A percentile compares a stretch with the other conserved stretches of the same genome.
Evolutionary conservation across 2,888 invertebrate species (phyloP).

Genomic region (Osmoderma eremita): DNA sequence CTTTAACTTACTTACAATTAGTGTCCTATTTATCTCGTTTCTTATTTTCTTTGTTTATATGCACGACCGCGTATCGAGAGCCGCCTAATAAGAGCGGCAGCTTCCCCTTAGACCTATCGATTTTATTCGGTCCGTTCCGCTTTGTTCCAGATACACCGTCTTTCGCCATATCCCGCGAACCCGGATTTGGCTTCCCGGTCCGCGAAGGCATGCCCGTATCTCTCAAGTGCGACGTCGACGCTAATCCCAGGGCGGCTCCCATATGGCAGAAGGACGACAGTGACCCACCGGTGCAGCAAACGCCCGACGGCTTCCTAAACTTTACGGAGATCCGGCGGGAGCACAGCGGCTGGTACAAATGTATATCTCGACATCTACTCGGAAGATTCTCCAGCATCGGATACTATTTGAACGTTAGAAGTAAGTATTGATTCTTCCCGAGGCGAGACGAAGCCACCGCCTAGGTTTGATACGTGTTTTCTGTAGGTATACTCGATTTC

Average conservation of each 20-base stretch:
- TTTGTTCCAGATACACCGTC: slow-evolving; percentile 82
- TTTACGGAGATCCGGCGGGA: slow-evolving; percentile 81
- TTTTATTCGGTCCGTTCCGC: slow-evolving; percentile 19
- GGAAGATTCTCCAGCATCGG: slow-evolving; percentile 90
- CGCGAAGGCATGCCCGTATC: slow-evolving; percentile 89
- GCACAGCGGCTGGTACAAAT: slow-evolving; percentile 94
- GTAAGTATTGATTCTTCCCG: slow-evolving; percentile 69
- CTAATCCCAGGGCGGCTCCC: slow-evolving; percentile 88
- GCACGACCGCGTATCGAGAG: too few species aligned
- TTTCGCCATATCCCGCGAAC: slow-evolving; percentile 90
- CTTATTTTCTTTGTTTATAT: too few species aligned
- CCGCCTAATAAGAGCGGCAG: too few species aligned
- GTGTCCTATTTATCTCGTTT: too few species aligned
- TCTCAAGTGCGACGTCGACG: slow-evolving; percentile 91
- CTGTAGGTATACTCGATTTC: too few species aligned
- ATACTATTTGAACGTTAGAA: slow-evolving; percentile 87
- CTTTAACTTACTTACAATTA: too few species aligned
- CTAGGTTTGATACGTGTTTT: neutral
- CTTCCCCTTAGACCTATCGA: slow-evolving; percentile 19
- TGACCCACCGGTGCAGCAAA: slow-evolving; percentile 71
- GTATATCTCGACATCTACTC: slow-evolving; percentile 84
- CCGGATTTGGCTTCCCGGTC: slow-evolving; percentile 91
- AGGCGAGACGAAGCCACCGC: neutral
- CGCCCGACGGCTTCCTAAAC: slow-evolving; percentile 83
- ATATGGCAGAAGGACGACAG: slow-evolving; percentile 77